Base-by-base conservation (phyloP, 2,113 vertebrate genomes). In the Poeciliopsis prolifica region DNA sequence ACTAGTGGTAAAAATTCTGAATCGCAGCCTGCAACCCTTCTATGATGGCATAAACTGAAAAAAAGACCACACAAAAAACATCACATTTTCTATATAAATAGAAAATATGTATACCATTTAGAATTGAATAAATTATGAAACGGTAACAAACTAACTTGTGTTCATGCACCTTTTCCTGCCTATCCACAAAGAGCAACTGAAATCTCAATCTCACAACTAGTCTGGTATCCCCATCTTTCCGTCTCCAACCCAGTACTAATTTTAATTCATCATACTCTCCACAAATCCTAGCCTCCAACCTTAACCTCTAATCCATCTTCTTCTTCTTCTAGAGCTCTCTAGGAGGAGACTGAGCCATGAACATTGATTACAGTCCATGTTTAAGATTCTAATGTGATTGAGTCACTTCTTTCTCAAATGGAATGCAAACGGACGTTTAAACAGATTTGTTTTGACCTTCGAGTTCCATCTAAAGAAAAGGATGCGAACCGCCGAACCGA, bases 1-100 rank as follows among this genome's bases (percentile, higher is more conserved):
- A 68, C 90, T 80, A 82, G 82, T 75, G 87, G 80, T 40, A n/a
- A 19, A 70, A 15, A 11, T 4, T 0, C 19, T 19, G 42, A 6
- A n/a, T 4, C 28, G 42, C 82, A 80, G 31, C 58, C 24, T 14
- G 11, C 0, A 26, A 26, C 17, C 3, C 19, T 10, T 37, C 35
- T 37, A 11, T 11, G 9, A 37, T 11, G 35, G 35, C 9, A 37
- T 37, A 11, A 42, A 42, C 0, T 64, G 10, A n/a, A 14, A 14
- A 14, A 4, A 42, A 42, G 2, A 33, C 28, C 28, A 28, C 28
- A 28, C 28, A 28, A 35, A 42, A 42, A 42, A 42, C 4, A 42
- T 42, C 0, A 48, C 15, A 48, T 48, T 48, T 17, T 48, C 14
- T 19, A 48, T 48, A 19, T 19, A 48, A 29, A 29, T 48, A 48